Conservation (phyloP, 2,113 vertebrate genomes). For the Microcebus jonahi region DNA sequence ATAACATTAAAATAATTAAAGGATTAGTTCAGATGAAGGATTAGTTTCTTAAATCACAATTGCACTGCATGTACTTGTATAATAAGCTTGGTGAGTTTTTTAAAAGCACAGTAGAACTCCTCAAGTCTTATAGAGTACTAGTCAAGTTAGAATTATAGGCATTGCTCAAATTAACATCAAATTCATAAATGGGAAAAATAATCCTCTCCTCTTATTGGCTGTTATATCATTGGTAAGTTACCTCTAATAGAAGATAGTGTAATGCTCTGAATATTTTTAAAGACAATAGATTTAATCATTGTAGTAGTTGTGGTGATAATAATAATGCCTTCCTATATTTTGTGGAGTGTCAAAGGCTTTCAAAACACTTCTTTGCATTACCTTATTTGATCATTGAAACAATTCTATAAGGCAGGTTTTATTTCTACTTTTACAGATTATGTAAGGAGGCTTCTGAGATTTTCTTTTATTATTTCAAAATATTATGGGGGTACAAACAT, state of each 20-base stretch:
- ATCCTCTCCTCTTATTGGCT: background rate
- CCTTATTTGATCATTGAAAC: background rate
- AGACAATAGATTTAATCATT: background rate
- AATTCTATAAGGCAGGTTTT: background rate
- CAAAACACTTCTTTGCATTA: background rate
- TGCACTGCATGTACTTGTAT: background rate
- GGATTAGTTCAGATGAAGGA: conserved; percentile 46
- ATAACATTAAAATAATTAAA: conserved; percentile 43
- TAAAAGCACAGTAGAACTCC: background rate
- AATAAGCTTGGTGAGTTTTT: conserved; percentile 29
- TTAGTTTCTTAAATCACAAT: background rate
- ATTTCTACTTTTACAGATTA: background rate
- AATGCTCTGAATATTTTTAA: background rate
- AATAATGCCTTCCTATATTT: background rate
- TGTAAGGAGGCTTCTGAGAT: background rate
- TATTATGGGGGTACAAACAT: too few species aligned
- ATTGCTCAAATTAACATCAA: conserved; percentile 44
- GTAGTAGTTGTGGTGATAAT: background rate
- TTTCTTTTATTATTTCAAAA: too few species aligned
- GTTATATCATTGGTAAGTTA: background rate
- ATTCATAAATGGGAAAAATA: conserved; percentile 7
- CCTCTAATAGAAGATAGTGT: background rate
- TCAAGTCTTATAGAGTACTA: background rate
- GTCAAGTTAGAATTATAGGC: background rate
- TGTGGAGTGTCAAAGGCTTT: background rate